A percentile compares a stretch with the other conserved stretches of the same genome.
Evolutionary conservation across 2,113 vertebrate species (phyloP).

Genomic region (Otolemur garnettii): DNA sequence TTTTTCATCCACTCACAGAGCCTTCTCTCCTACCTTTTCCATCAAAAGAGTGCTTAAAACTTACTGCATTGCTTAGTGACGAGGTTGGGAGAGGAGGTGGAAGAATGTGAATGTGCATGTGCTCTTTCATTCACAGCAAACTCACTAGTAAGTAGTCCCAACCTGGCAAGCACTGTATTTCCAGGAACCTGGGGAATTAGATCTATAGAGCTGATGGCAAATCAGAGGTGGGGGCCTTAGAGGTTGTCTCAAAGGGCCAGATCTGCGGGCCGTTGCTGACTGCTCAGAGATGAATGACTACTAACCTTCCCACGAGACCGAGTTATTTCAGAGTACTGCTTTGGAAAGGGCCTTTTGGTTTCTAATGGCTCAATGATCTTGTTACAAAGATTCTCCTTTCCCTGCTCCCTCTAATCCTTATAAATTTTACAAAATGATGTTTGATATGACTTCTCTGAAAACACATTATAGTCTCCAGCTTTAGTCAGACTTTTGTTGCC

Average conservation of each 20-base stretch:
- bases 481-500: constrained; percentile 35
- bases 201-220: neutral
- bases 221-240: neutral
- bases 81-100: neutral
- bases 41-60: neutral
- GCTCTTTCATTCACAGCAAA: neutral
- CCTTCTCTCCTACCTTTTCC: neutral
- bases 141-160: neutral
- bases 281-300: neutral
- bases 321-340: constrained; percentile 16
- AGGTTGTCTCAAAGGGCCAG: neutral
- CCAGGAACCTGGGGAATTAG: neutral
- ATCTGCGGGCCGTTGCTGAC: neutral
- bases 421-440: constrained; percentile 31
- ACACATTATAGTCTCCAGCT: neutral
- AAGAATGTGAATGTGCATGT: neutral
- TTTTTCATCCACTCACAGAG: neutral
- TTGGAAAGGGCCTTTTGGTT: constrained; percentile 55
- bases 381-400: constrained; percentile 20
- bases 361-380: neutral
- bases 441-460: constrained; percentile 66
- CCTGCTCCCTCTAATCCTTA: constrained; percentile 56
- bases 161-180: neutral
- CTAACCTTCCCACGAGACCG: constrained; percentile 5
- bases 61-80: neutral